Evolutionary conservation across 2,888 invertebrate species (phyloP).

Genomic region (Mechanitis mazaeus): DNA sequence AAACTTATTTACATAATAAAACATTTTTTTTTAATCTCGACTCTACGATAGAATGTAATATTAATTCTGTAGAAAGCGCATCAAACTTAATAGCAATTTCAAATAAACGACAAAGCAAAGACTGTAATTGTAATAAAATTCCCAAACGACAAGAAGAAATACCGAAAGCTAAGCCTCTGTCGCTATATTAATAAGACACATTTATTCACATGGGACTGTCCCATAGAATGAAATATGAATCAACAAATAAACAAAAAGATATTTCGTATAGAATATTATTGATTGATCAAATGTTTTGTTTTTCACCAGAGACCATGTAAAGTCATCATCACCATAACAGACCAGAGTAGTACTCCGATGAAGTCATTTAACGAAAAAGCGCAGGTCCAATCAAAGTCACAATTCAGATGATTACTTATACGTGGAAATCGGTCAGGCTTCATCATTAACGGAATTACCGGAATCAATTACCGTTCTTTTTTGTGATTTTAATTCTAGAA

Average conservation of each 20-base stretch:
- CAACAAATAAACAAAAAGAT: neutral
- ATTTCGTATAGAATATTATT: slow-evolving; percentile 28
- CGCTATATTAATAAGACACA: too few species aligned
- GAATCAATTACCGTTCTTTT: slow-evolving; percentile 62
- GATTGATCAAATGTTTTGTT: slow-evolving; percentile 29
- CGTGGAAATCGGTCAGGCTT: slow-evolving; percentile 67
- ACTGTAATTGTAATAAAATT: too few species aligned
- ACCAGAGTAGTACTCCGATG: slow-evolving; percentile 54
- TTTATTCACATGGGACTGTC: too few species aligned
- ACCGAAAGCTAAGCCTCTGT: neutral
- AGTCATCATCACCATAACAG: slow-evolving; percentile 29
- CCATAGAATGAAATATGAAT: too few species aligned
- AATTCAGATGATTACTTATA: slow-evolving; percentile 72
- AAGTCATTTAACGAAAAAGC: slow-evolving; percentile 72
- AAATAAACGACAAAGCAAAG: too few species aligned
- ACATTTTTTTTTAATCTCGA: too few species aligned
- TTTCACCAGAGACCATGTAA: slow-evolving; percentile 27
- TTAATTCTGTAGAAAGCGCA: too few species aligned
- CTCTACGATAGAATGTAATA: too few species aligned
- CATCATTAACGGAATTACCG: slow-evolving; percentile 68
- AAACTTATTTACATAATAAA: too few species aligned
- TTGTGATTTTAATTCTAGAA: slow-evolving; percentile 30
- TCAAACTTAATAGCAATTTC: too few species aligned
- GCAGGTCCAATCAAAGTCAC: slow-evolving; percentile 56
- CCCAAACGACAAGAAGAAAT: too few species aligned